Percentiles rank a stretch among this genome's conserved stretches.
Evolutionary conservation across 1,140 invertebrate genomes (phyloP).

Genomic region (Pachypsylla venusta): DNA sequence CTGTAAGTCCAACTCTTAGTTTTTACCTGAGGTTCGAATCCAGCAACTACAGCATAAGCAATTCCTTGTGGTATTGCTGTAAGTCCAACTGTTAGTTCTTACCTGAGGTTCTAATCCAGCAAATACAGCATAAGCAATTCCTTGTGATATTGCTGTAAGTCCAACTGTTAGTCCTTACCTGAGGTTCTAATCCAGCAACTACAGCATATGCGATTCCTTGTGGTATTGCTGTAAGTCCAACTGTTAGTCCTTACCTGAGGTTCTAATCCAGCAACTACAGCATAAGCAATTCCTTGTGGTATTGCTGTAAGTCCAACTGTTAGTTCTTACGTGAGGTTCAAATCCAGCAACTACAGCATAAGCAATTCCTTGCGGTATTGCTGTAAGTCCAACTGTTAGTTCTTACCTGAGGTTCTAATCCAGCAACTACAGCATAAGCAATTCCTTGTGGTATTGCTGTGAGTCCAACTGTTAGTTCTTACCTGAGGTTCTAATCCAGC

Average conservation of each 20-base stretch:
- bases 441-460: constrained; percentile 54
- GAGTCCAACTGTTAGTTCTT: constrained; percentile 37
- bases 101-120: constrained; percentile 56
- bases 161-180: constrained; percentile 45
- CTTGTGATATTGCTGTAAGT: constrained; percentile 47
- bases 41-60: constrained; percentile 59
- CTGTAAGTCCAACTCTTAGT: no score
- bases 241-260: constrained; percentile 50
- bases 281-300: constrained; percentile 63
- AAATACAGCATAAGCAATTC: constrained; percentile 58
- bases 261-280: constrained; percentile 51
- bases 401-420: constrained; percentile 49
- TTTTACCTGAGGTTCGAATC: constrained; percentile 51
- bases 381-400: constrained; percentile 38
- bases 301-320: constrained; percentile 40
- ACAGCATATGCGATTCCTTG: constrained; percentile 64
- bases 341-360: constrained; percentile 60
- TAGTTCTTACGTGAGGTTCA: constrained; percentile 46
- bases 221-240: constrained; percentile 41
- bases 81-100: constrained; percentile 38
- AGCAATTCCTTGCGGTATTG: constrained; percentile 57
- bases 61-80: constrained; percentile 54
- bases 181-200: constrained; percentile 51
- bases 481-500: constrained; percentile 56
- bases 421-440: constrained; percentile 59